Conservation (phyloP, 2,113 vertebrate genomes). For the Ochotona princeps region DNA sequence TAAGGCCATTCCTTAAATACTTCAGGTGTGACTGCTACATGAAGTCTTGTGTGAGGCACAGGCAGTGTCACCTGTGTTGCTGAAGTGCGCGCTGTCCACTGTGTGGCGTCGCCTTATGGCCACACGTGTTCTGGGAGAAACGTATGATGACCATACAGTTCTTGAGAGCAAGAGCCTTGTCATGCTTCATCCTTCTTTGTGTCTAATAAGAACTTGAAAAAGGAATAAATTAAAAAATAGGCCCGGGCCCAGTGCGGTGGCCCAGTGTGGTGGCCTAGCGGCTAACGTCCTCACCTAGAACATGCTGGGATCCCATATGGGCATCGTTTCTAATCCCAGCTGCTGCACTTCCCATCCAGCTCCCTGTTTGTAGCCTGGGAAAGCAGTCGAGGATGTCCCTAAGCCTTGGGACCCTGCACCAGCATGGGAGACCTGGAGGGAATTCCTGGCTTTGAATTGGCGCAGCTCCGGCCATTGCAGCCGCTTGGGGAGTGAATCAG, state of each 20-base stretch:
- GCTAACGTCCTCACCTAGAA: too few species aligned
- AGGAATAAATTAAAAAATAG: constrained; percentile 27
- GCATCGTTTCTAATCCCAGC: too few species aligned
- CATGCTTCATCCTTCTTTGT: neutral
- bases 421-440: too few species aligned
- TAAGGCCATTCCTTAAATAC: neutral
- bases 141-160: neutral
- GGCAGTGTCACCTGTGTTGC: neutral
- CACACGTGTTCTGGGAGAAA: neutral
- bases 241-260: neutral
- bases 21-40: neutral
- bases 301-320: too few species aligned
- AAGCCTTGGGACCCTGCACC: too few species aligned
- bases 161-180: neutral
- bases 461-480: too few species aligned
- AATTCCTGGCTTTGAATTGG: too few species aligned
- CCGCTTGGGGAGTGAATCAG: too few species aligned
- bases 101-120: neutral
- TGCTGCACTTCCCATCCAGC: too few species aligned
- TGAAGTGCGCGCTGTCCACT: neutral
- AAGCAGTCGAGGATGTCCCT: too few species aligned
- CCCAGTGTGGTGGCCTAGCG: too few species aligned
- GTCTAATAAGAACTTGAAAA: neutral
- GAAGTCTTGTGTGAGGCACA: neutral
- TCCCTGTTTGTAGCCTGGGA: too few species aligned